A percentile compares a stretch with the other conserved stretches of the same genome.
Evolutionary conservation across 2,797 vertebrate genomes (phyloP).

Genomic region (Cottoperca gobio): DNA sequence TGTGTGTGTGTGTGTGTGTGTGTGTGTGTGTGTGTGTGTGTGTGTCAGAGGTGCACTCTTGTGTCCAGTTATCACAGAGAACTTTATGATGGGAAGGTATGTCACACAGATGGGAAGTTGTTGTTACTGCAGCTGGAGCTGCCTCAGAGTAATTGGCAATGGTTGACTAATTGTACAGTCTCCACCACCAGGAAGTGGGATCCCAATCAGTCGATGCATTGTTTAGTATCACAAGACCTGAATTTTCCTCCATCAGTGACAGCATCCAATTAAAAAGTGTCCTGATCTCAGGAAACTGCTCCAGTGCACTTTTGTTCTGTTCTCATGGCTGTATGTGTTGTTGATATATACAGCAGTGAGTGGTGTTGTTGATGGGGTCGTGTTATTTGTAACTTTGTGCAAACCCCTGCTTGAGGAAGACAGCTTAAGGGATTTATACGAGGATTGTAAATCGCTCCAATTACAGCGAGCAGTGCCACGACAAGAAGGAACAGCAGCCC

Average conservation of each 20-base stretch:
- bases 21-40: too few species aligned
- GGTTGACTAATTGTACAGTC: constrained; percentile 56
- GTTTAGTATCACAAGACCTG: constrained; percentile 55
- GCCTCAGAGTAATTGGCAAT: constrained; percentile 64
- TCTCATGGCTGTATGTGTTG: constrained; percentile 23
- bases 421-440: constrained; percentile 35
- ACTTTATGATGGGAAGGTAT: neutral
- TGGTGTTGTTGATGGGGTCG: constrained; percentile 7
- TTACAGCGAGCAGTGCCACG: constrained; percentile 21
- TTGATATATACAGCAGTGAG: constrained; percentile 12
- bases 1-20: too few species aligned
- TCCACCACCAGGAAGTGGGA: constrained; percentile 49
- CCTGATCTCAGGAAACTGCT: constrained; percentile 34
- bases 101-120: constrained; percentile 25
- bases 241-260: constrained; percentile 58
- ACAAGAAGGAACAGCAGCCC: neutral
- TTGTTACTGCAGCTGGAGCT: constrained; percentile 51
- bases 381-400: constrained; percentile 38
- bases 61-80: neutral
- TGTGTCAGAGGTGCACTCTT: neutral
- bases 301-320: constrained; percentile 29
- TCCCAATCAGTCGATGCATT: constrained; percentile 50
- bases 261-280: constrained; percentile 68
- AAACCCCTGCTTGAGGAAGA: constrained; percentile 13
- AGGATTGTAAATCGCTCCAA: constrained; percentile 40